Evolutionary conservation across 1,140 invertebrate genomes (phyloP).

Genomic region (Diploscapter pachys): DNA sequence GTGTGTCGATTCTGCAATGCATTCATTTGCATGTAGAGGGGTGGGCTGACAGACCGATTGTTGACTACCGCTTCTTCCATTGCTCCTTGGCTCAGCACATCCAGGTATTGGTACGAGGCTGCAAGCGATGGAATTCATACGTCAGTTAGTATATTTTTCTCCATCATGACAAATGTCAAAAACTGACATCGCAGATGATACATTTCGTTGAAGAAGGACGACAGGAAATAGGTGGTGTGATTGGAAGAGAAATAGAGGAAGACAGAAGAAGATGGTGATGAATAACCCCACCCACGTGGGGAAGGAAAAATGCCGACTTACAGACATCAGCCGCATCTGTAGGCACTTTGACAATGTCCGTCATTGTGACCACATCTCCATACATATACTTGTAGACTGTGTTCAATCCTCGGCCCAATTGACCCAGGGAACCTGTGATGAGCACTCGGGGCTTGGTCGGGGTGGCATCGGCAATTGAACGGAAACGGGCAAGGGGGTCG

Average conservation of each 20-base stretch:
- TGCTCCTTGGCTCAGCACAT: constrained; percentile 83
- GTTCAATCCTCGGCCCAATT: constrained; percentile 78
- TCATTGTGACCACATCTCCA: constrained; percentile 77
- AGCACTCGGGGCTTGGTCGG: constrained; percentile 35
- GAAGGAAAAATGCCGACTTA: constrained; percentile 45
- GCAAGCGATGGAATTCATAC: constrained; percentile 23
- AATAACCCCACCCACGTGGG: not conserved
- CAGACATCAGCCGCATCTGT: constrained; percentile 68
- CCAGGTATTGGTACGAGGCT: constrained; percentile 83
- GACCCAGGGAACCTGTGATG: constrained; percentile 66
- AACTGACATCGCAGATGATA: too few relatives aligned
- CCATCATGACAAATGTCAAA: too few relatives aligned
- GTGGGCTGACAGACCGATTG: constrained; percentile 83
- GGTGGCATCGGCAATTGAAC: constrained; percentile 24
- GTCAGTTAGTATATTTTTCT: constrained; percentile 16
- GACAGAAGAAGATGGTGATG: too few relatives aligned
- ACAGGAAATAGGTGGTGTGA: too few relatives aligned
- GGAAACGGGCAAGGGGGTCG: constrained; percentile 36
- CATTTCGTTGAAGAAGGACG: too few relatives aligned
- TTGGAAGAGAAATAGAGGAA: too few relatives aligned
- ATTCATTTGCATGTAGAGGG: constrained; percentile 81
- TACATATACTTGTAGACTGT: constrained; percentile 64
- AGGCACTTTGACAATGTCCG: constrained; percentile 80
- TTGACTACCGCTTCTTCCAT: constrained; percentile 79
- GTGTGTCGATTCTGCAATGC: constrained; percentile 81